Conservation (phyloP, 2,888 invertebrate genomes). For the Eilema griseolum region DNA sequence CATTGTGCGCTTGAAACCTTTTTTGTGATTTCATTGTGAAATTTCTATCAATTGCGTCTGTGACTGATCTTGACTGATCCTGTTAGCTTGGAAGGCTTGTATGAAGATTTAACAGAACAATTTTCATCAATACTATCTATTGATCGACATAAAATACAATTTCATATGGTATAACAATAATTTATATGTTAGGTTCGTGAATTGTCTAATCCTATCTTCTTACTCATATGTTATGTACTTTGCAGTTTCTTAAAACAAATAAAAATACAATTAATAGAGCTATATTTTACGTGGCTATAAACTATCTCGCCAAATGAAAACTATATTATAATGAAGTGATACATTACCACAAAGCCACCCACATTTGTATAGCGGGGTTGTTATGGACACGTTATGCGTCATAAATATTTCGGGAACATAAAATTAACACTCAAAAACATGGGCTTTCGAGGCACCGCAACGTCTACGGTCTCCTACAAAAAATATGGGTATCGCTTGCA, state of each 20-base stretch:
- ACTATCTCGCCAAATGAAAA: slow-evolving; percentile 48
- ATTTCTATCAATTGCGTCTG: slow-evolving; percentile 74
- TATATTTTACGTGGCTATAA: slow-evolving; percentile 33
- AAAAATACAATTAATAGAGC: slow-evolving; percentile 28
- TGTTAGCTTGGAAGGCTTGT: slow-evolving; percentile 55
- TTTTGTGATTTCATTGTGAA: slow-evolving; percentile 71
- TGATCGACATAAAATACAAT: too few relatives aligned
- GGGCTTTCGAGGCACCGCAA: slow-evolving; percentile 84
- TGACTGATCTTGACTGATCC: slow-evolving; percentile 79
- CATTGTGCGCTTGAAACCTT: slow-evolving; percentile 75
- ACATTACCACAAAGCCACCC: slow-evolving; percentile 82
- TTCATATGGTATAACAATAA: too few relatives aligned
- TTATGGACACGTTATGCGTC: slow-evolving; percentile 85
- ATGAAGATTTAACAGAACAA: slow-evolving; percentile 15
- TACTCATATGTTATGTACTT: not conserved
- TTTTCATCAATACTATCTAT: not conserved
- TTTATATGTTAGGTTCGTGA: not conserved
- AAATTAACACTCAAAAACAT: slow-evolving; percentile 86
- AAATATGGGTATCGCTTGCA: slow-evolving; percentile 81
- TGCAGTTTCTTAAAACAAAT: not conserved
- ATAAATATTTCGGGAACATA: slow-evolving; percentile 87
- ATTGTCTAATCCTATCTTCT: not conserved
- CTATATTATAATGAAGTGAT: slow-evolving; percentile 79
- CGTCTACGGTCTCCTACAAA: slow-evolving; percentile 82
- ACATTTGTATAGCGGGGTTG: slow-evolving; percentile 84